Conservation (phyloP, 2,888 invertebrate genomes). For the Carabus problematicus region DNA sequence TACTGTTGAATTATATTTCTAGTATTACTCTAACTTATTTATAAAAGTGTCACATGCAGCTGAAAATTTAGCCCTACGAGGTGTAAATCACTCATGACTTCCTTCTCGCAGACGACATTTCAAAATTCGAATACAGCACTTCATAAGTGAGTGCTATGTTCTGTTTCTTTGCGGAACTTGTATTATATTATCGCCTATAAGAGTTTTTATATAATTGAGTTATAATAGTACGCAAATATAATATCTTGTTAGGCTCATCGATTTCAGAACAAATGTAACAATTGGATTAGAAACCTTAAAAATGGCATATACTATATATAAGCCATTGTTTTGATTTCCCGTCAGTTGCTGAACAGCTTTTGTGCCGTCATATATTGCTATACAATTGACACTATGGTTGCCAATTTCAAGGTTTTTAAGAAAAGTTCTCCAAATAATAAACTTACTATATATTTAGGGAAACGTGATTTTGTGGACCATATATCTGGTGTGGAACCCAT, state of each 20-base stretch:
- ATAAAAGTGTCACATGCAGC: no score
- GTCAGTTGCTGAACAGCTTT: not conserved
- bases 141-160: not conserved
- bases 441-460: constrained; percentile 83
- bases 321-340: not conserved
- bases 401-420: constrained; percentile 90
- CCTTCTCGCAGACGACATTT: no score
- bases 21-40: no score
- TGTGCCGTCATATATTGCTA: not conserved
- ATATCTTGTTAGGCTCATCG: constrained; percentile 28
- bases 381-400: constrained; percentile 70
- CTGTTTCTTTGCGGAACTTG: not conserved
- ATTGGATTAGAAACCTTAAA: constrained; percentile 38
- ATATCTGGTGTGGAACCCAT: constrained; percentile 85
- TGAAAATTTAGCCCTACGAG: no score
- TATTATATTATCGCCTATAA: no score
- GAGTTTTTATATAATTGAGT: not conserved
- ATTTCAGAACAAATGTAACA: not conserved
- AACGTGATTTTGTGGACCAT: constrained; percentile 88
- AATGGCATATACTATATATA: constrained; percentile 9
- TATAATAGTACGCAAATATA: constrained; percentile 15
- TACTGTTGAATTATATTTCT: no score
- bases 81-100: no score
- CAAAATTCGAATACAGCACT: not conserved
- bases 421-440: constrained; percentile 90